phyloP scores from a whole-genome alignment of 2,113 vertebrate genomes.

The Callipepla squamata region DNA sequence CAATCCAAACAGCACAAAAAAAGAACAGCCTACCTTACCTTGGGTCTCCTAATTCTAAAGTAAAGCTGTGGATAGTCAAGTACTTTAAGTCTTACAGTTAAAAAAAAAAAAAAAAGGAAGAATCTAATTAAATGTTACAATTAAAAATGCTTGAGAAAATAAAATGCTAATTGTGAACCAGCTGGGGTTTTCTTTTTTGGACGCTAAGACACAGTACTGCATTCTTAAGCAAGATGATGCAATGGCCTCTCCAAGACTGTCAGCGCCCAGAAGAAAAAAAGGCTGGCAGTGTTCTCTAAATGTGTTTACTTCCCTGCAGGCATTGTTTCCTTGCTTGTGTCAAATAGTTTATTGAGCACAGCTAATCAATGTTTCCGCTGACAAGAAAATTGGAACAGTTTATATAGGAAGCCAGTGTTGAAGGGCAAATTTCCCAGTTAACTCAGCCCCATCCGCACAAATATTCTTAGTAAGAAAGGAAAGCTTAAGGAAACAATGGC shows the following conservation, averaged over 20 bases:
- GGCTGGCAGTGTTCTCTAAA: constrained; percentile 66
- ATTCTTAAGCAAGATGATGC: constrained; percentile 60
- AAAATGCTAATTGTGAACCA: constrained; percentile 45
- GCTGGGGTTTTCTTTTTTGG: constrained; percentile 20
- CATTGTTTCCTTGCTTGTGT: constrained; percentile 69
- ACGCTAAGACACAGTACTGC: constrained; percentile 38
- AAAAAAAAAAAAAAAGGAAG: background rate
- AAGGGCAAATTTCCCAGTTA: constrained; percentile 58
- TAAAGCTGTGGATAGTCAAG: accelerated
- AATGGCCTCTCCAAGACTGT: constrained; percentile 45
- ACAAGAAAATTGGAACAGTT: constrained; percentile 62
- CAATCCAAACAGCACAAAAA: background rate
- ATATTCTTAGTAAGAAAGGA: background rate
- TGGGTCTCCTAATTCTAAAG: background rate
- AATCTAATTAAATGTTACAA: constrained; percentile 36
- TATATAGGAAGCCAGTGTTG: constrained; percentile 28
- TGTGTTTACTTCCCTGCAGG: constrained; percentile 63
- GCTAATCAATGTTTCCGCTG: constrained; percentile 69
- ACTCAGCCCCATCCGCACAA: accelerated
- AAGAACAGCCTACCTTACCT: background rate
- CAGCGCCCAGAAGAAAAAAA: constrained; percentile 46
- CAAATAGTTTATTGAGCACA: constrained; percentile 69
- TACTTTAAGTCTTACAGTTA: background rate
- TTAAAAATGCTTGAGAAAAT: constrained; percentile 23
- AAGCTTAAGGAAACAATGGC: background rate